Percentiles rank a stretch among this genome's conserved stretches.
Conservation (phyloP, 2,113 vertebrate species). For the Galbula dea region DNA sequence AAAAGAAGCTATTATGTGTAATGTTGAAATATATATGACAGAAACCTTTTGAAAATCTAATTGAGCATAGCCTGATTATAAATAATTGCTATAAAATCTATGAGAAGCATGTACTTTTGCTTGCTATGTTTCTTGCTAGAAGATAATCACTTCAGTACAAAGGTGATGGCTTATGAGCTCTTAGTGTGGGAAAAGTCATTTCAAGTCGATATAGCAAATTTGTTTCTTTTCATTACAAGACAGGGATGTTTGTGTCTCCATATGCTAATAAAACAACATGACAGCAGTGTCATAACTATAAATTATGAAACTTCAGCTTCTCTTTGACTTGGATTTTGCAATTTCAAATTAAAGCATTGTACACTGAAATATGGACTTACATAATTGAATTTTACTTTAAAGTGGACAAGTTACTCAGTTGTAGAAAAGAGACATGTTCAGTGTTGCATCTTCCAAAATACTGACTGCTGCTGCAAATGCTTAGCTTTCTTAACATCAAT, state of each 20-base stretch:
- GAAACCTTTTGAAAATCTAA: background rate
- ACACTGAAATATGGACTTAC: background rate
- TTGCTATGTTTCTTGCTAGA: background rate
- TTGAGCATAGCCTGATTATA: background rate
- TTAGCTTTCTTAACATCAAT: background rate
- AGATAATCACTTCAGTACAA: background rate
- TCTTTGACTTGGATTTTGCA: background rate
- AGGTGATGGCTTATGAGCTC: background rate
- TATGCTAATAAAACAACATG: fast-evolving
- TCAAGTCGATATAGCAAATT: background rate
- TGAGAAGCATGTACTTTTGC: background rate
- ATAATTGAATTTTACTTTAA: background rate
- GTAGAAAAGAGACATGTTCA: background rate
- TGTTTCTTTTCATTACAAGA: background rate
- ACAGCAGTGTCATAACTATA: background rate
- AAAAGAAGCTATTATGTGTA: background rate
- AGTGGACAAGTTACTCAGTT: background rate
- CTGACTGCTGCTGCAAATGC: background rate
- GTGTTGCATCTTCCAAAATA: background rate
- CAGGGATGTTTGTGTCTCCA: background rate
- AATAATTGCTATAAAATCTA: background rate
- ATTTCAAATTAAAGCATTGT: background rate
- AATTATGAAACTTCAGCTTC: background rate
- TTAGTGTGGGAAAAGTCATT: background rate
- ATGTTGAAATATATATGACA: background rate